These are phyloP conservation scores for Microcebus jonahi DNA, from an alignment of 2,113 vertebrate species.

Conservation along the genomic window DNA sequence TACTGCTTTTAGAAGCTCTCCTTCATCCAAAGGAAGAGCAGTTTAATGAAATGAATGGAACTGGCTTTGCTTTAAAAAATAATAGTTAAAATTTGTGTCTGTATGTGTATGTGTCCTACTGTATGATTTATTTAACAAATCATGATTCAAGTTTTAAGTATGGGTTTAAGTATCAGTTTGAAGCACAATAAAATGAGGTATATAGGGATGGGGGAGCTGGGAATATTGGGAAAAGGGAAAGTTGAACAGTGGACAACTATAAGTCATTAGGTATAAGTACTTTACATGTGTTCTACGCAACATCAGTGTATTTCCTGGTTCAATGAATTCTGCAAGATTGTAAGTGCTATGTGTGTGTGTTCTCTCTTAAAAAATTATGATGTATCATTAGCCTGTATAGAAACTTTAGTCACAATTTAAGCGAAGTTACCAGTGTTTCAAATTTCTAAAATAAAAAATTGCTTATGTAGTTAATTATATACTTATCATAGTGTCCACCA, in stretches of 20 bases:
- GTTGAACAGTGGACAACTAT: not conserved
- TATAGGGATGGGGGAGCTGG: not conserved
- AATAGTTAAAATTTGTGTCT: not conserved
- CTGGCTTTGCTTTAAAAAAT: conserved; percentile 5
- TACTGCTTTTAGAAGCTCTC: not conserved
- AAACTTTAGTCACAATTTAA: not conserved
- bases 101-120: not conserved
- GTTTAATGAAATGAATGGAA: not conserved
- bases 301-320: not conserved
- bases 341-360: not conserved
- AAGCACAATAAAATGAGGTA: not conserved
- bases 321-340: not conserved
- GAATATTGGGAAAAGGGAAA: not conserved
- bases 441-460: not conserved
- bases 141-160: not conserved
- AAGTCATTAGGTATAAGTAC: not conserved
- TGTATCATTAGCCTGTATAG: not conserved
- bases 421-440: not conserved
- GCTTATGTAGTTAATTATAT: not conserved
- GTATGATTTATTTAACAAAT: not conserved
- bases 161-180: not conserved
- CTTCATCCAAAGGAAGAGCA: not conserved
- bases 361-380: not conserved
- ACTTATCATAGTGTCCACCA: not conserved
- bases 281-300: not conserved